Evolutionary conservation across 2,888 invertebrate genomes (phyloP), one percentile per base, ranked within the genome.

Genomic region (Alitta virens): DNA sequence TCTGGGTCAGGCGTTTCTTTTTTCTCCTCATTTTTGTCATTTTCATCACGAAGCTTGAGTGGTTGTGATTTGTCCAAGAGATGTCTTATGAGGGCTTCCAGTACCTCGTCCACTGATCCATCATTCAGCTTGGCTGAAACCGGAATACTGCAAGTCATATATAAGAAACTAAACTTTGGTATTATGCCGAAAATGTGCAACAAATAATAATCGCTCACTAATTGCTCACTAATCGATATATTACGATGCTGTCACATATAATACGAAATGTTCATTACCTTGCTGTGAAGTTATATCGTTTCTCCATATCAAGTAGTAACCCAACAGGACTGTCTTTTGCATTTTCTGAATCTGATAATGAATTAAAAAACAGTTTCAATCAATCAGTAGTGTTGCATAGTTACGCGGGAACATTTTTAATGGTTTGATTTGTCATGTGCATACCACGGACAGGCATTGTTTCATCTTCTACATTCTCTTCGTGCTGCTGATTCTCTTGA

Each of bases 81-180:
- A 55, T 74, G 71, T 40, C 76, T 63, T 9, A 76, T 64, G n/a
- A 77, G 66, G 5, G 70, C 68, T 65, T 75, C 75, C 51, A 77
- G 68, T 53, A 74, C 75, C 58, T 66, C 65, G 40, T 71, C 64
- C 24, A 77, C 73, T 0, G 74, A 73, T 7, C 73, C 74, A 62
- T 77, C 76, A 38, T 69, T 68, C 50, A 70, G 69, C 53, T 69
- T 71, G 0, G 76, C 73, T 26, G 77, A 76, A 26, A 75, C 75
- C 63, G 72, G 66, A 12, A 76, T 64, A 65, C 77, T 77, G 57
- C 9, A 65, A 56, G 9, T 18, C n/a, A n/a, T n/a, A n/a, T n/a
- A n/a, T n/a, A n/a, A n/a, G n/a, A n/a, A n/a, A n/a, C n/a, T n/a
- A n/a, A n/a, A n/a, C n/a, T n/a, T n/a, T n/a, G 2, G 25, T 7